These are phyloP conservation scores for Pachydiplax longipennis DNA, from an alignment of 2,888 invertebrate species.

Conservation along the genomic window DNA sequence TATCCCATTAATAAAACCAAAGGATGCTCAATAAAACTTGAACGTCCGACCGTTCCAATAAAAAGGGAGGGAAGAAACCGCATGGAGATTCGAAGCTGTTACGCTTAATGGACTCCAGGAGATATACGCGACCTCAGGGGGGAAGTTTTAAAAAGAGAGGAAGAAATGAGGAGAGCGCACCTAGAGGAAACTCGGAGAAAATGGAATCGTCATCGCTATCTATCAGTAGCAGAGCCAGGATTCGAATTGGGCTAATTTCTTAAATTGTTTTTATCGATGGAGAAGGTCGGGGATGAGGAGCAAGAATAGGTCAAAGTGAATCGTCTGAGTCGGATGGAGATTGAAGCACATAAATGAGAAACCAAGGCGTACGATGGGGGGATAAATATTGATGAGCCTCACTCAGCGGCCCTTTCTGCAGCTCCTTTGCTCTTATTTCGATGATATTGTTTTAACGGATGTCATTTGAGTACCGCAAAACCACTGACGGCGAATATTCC, in stretches of 20 bases:
- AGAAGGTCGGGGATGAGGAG: background rate
- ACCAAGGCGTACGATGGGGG: background rate
- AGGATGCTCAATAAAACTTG: background rate
- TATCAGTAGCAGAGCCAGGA: background rate
- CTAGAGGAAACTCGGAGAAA: background rate
- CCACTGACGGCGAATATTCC: no score
- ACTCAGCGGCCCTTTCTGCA: background rate
- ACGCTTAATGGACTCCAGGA: background rate
- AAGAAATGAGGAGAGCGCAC: background rate
- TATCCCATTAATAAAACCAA: background rate
- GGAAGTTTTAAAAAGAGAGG: background rate
- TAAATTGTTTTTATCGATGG: background rate
- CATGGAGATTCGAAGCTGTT: background rate
- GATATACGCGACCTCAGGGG: background rate
- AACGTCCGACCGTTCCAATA: background rate
- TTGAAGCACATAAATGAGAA: background rate
- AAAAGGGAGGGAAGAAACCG: background rate
- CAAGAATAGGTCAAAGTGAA: background rate
- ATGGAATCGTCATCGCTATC: background rate
- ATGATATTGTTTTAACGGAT: no score
- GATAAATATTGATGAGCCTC: background rate
- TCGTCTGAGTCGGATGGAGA: background rate
- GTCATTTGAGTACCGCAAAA: no score
- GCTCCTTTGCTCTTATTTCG: background rate
- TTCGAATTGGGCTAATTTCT: background rate